Base-by-base conservation (phyloP, 2,888 invertebrate genomes). In the Euproctis similis region DNA sequence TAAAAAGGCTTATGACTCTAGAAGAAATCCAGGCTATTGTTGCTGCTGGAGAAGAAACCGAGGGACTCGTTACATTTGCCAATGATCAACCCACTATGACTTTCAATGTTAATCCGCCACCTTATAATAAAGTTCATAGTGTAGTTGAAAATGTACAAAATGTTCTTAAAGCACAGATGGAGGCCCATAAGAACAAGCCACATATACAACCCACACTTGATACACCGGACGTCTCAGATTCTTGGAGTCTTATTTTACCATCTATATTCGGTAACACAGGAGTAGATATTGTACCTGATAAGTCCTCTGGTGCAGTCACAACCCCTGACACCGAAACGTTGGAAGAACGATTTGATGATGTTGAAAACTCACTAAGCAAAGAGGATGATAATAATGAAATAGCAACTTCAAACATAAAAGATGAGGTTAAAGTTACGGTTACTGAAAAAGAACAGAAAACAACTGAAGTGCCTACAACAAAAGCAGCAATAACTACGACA, bases 21-120 rank as follows among this genome's bases (percentile, higher is more conserved):
- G 88, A 92, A 54, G 93, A 95, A 74, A 94, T 95, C 41, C 93
- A 93, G 61, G 90, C 92, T 21, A 91, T 95, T 35, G 93, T 94
- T 16, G 94, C 94, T 0, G 92, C 90, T 17, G 93, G 93, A 0
- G 93, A 93, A 59, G 90, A 89, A 33, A 88, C 90, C 24, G 89
- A 87, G 28, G 76, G 85, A 31, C 41, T 87, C 53, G 77, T 86
- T 49, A 73, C 86, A 43, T 70, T 86, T 61, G 65, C 87, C 36
- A 75, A 82, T 70, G 64, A 82, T 47, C 80, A 71, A 57, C 86
- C 77, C 12, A 76, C 81, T 2, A 66, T 77, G 13, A 67, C 80
- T 4, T 81, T 85, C 32, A 82, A 82, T 39, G 74, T 81, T 26
- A 81, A 85, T 37, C 85, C 84, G 38, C 86, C 86, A 24, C 88